These are phyloP conservation scores for Colius striatus DNA, from an alignment of 2,113 vertebrate species.

Conservation along the genomic window DNA sequence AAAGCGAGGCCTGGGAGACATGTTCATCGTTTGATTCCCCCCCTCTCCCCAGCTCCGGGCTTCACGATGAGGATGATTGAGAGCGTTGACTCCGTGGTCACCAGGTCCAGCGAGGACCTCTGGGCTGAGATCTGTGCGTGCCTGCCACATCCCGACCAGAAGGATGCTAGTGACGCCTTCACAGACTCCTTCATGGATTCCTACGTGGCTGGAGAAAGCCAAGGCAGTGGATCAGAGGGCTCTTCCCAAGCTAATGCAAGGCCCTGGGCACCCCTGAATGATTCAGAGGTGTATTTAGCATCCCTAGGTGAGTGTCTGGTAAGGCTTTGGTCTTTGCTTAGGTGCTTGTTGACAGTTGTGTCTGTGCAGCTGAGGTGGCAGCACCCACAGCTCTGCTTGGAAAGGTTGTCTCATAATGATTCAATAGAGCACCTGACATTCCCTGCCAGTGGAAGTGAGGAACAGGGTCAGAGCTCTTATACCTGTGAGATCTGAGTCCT, in stretches of 20 bases:
- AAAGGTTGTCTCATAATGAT: accelerated
- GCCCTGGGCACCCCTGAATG: conserved; percentile 91
- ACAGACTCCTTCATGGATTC: conserved; percentile 85
- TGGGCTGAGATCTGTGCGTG: conserved; percentile 93
- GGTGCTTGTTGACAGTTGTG: background rate
- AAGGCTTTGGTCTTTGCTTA: accelerated
- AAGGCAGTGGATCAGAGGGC: background rate
- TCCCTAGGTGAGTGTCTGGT: conserved; percentile 84
- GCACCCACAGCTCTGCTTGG: background rate
- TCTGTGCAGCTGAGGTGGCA: accelerated
- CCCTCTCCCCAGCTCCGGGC: background rate
- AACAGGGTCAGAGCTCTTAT: background rate
- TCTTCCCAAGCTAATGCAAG: conserved; percentile 19
- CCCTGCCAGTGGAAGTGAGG: background rate
- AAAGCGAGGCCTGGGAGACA: background rate
- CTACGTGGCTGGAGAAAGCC: background rate
- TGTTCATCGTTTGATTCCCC: background rate
- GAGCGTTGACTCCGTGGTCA: conserved; percentile 73
- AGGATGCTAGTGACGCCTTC: conserved; percentile 75
- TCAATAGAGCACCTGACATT: accelerated
- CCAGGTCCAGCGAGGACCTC: conserved; percentile 84
- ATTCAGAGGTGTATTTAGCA: conserved; percentile 92
- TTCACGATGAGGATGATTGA: conserved; percentile 84
- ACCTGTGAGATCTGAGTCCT: background rate
- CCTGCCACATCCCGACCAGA: conserved; percentile 71